Evolutionary conservation across 1,140 invertebrate species (phyloP).

Genomic region (Batillaria attramentaria): DNA sequence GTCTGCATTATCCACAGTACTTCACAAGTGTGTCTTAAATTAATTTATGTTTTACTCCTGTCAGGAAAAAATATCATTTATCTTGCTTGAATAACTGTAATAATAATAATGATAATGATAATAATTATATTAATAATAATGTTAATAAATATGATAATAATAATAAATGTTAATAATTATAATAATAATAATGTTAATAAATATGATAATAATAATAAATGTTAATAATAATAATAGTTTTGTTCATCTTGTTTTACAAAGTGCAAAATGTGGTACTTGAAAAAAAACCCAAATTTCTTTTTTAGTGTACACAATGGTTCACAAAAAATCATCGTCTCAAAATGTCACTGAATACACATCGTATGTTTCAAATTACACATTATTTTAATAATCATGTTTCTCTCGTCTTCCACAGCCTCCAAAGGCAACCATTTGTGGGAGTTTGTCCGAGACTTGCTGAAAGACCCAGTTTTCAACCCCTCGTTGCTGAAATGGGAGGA

Average conservation of each 20-base stretch:
- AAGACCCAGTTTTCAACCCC: constrained; percentile 59
- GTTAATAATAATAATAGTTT: too few relatives aligned
- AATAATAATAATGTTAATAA: too few relatives aligned
- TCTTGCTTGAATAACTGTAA: not conserved
- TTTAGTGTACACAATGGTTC: not conserved
- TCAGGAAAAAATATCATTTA: not conserved
- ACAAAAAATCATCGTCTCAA: not conserved
- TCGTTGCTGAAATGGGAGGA: constrained; percentile 87
- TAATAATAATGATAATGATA: too few relatives aligned
- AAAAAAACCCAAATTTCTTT: not conserved
- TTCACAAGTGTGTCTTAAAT: too few relatives aligned
- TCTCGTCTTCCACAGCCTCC: constrained; percentile 41
- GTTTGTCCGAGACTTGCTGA: constrained; percentile 64
- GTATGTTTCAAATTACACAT: not conserved
- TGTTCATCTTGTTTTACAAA: not conserved
- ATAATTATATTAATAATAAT: too few relatives aligned
- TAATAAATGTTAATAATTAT: not conserved
- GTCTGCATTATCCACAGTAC: too few relatives aligned
- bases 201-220: too few relatives aligned
- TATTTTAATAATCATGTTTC: not conserved
- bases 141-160: too few relatives aligned
- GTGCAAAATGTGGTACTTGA: not conserved
- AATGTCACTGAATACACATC: not conserved
- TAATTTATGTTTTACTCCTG: too few relatives aligned
- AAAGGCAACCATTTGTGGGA: constrained; percentile 69